Evolutionary conservation across 2,888 invertebrate species (phyloP), one percentile per base, ranked within the genome.

Genomic region (Norana najaformis): DNA sequence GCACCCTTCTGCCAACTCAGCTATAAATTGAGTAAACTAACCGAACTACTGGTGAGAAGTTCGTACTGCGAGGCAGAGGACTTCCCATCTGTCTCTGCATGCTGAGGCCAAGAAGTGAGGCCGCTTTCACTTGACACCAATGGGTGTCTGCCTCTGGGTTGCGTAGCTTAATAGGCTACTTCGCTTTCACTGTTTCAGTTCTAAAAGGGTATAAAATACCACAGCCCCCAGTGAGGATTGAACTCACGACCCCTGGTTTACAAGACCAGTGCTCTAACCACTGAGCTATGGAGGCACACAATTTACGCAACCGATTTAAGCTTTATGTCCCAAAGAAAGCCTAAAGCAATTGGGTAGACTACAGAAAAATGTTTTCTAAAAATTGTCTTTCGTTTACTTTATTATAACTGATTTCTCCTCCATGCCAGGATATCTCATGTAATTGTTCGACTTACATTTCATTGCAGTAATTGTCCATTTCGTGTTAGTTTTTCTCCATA

Each of bases 191-290:
- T 23, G 20, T 47, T 47, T 23, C 23, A 23, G n/a, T 69, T 69
- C 30, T 69, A n/a, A 69, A 69, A 69, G 23, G 23, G 53, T 30
- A 69, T 69, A 69, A 69, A n/a, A 8, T 11, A 16, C 69, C 30
- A n/a, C n/a, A 69, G 69, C 69, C 69, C 69, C 69, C 69, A 69
- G 69, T 69, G 69, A 69, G 69, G 69, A 69, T 69, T 69, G 69
- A 69, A 69, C 69, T 69, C 69, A 69, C 69, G 69, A 69, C 69
- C 69, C 69, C 69, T 69, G 69, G 69, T 69, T 69, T 69, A 69
- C 69, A 69, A 69, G 69, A 69, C 69, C 69, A 69, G 69, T 69
- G 69, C 69, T 69, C 69, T 69, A 69, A 69, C 69, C 69, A 69
- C 69, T 69, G 69, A 69, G 69, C 69, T 69, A 69, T 69, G 69